Evolutionary conservation across 2,113 vertebrate genomes (phyloP).

Genomic region (Numenius arquata): DNA sequence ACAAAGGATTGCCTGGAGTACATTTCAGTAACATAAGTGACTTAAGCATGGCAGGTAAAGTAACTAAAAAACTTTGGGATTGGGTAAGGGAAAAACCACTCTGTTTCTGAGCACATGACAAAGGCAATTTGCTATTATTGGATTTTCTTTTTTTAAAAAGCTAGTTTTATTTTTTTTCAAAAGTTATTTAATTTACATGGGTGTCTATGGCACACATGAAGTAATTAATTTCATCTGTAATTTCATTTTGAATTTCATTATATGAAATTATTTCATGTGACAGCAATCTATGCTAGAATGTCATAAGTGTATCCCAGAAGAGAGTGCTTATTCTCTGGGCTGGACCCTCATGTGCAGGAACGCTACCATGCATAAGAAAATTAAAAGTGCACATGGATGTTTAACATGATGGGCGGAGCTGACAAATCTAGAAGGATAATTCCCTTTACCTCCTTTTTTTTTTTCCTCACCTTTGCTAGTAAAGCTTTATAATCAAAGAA

Average conservation of each 20-base stretch:
- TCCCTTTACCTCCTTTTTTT: neutral
- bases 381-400: neutral
- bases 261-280: constrained; percentile 38
- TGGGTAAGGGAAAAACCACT: neutral
- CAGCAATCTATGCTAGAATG: constrained; percentile 25
- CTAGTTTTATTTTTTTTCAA: neutral
- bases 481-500: neutral
- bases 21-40: neutral
- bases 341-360: neutral
- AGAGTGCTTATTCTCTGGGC: neutral
- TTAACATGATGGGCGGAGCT: neutral
- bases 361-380: neutral
- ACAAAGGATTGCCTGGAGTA: neutral
- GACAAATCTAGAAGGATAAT: neutral
- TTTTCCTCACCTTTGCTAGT: neutral
- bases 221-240: constrained; percentile 21
- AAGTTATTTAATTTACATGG: neutral
- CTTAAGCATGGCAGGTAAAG: neutral
- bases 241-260: constrained; percentile 33
- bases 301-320: constrained; percentile 2
- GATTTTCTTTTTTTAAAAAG: neutral
- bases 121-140: neutral
- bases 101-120: neutral
- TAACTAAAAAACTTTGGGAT: neutral
- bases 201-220: neutral